These are phyloP conservation scores for Pristionchus mayeri DNA, from an alignment of 2,888 invertebrate species.

Conservation along the genomic window DNA sequence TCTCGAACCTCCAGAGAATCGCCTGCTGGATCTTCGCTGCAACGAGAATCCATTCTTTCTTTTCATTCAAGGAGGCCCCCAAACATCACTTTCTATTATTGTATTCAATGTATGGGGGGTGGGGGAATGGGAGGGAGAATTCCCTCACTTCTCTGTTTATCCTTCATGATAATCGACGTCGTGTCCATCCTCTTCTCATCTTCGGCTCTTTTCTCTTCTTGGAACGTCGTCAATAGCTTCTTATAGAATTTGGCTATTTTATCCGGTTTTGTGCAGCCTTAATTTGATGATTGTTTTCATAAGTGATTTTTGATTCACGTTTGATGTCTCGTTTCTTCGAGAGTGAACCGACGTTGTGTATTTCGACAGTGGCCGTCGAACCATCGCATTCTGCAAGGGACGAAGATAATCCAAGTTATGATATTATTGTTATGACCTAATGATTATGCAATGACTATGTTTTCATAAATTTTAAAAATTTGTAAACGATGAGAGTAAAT, in stretches of 20 bases:
- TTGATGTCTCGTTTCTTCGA: conserved; percentile 25
- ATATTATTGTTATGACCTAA: too few species aligned
- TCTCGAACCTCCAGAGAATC: conserved; percentile 19
- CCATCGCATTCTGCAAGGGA: conserved; percentile 7
- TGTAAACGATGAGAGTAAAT: too few species aligned
- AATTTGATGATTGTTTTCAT: not conserved
- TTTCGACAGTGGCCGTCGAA: not conserved
- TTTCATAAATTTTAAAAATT: too few species aligned
- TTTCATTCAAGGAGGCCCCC: too few species aligned
- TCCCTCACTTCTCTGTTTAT: not conserved
- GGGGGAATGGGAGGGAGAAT: too few species aligned
- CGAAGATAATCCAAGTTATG: too few species aligned
- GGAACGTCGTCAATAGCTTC: not conserved
- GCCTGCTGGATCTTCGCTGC: not conserved
- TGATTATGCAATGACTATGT: too few species aligned
- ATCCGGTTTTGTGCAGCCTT: conserved; percentile 7
- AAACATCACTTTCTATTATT: too few species aligned
- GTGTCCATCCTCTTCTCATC: not conserved
- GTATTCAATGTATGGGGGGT: too few species aligned
- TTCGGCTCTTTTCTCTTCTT: conserved; percentile 21
- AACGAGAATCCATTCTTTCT: not conserved
- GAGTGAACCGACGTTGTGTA: not conserved
- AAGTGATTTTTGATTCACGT: not conserved
- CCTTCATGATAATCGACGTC: not conserved
- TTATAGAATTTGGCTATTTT: not conserved